Percentiles rank a stretch among this genome's conserved stretches.
phyloP scores from a whole-genome alignment of 2,888 invertebrate species.

The Drosophila sordidula region DNA sequence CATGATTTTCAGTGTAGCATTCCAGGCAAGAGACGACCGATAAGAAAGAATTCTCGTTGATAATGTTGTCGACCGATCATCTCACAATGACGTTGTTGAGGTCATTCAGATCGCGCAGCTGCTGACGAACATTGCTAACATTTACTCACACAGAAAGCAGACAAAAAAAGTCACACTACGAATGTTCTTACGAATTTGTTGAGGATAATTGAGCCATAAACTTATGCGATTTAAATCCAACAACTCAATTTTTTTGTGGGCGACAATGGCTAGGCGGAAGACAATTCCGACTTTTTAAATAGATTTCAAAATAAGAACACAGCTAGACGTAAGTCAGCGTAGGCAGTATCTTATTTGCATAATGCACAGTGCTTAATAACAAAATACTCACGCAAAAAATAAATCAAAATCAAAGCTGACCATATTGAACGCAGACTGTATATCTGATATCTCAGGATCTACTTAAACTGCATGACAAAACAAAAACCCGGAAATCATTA shows the following conservation, averaged over 20 bases:
- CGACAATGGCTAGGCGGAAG: constrained; percentile 58
- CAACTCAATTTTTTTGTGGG: constrained; percentile 43
- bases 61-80: constrained; percentile 29
- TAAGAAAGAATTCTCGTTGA: constrained; percentile 27
- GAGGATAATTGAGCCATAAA: constrained; percentile 37
- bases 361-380: constrained; percentile 57
- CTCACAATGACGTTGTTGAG: constrained; percentile 27
- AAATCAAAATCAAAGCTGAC: constrained; percentile 36
- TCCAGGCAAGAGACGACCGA: constrained; percentile 15
- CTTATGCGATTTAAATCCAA: constrained; percentile 18
- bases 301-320: constrained; percentile 27
- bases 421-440: constrained; percentile 19
- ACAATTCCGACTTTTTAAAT: constrained; percentile 47
- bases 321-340: constrained; percentile 46
- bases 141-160: constrained; percentile 12
- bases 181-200: constrained; percentile 11
- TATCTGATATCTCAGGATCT: constrained; percentile 20
- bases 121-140: constrained; percentile 15
- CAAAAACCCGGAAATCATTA: constrained; percentile 13
- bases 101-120: constrained; percentile 7
- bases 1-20: constrained; percentile 1
- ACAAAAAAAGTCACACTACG: constrained; percentile 21
- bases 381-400: constrained; percentile 33
- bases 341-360: constrained; percentile 55
- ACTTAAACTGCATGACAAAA: neutral